A percentile compares a stretch with the other conserved stretches of the same genome.
Conservation (phyloP, 2,888 invertebrate species). For the Holacanthella duospinosa region DNA sequence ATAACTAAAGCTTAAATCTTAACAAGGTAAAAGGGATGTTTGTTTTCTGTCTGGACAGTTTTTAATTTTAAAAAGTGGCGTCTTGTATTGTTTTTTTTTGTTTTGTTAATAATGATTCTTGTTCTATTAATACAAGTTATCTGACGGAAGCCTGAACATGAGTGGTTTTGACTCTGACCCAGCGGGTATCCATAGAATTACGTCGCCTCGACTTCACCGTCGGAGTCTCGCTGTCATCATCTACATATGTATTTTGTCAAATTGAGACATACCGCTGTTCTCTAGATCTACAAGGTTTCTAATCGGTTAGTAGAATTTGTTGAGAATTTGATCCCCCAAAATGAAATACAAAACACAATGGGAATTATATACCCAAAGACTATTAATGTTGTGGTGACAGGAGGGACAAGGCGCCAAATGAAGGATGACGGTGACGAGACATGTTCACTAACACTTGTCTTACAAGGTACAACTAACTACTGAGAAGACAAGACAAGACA, state of each 20-base stretch:
- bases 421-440: background rate
- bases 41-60: background rate
- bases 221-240: background rate
- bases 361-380: background rate
- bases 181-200: background rate
- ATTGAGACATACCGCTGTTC: background rate
- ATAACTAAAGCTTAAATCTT: no score
- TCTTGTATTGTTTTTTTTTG: background rate
- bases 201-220: background rate
- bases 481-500: no score
- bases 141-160: background rate
- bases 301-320: no score
- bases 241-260: constrained; percentile 2
- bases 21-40: no score
- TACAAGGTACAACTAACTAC: no score
- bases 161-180: background rate
- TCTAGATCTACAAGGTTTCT: background rate
- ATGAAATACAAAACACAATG: background rate
- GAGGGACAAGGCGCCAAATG: constrained; percentile 13
- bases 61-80: background rate
- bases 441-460: no score
- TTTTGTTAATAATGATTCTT: background rate
- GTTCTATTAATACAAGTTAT: background rate
- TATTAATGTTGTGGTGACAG: constrained; percentile 16
- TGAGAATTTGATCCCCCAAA: background rate